Evolutionary conservation across 2,888 invertebrate species (phyloP).

Genomic region (Idaea straminata): DNA sequence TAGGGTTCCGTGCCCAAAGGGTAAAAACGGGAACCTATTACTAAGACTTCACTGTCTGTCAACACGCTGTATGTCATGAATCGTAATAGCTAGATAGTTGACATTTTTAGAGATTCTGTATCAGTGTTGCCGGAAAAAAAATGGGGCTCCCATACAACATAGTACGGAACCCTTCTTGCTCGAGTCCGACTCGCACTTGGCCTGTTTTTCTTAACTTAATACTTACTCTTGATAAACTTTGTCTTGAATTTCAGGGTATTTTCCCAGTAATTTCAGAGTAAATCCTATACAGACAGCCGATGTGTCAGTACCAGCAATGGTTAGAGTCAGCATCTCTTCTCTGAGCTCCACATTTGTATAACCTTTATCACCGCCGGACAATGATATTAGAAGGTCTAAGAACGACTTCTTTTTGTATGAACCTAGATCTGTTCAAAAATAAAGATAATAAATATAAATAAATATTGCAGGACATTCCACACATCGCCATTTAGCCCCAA

Average conservation of each 20-base stretch:
- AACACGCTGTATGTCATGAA: too few species aligned
- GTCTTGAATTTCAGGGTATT: constrained; percentile 72
- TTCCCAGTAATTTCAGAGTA: constrained; percentile 63
- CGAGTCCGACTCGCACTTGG: too few species aligned
- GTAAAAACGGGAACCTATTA: too few species aligned
- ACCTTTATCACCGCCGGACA: constrained; percentile 70
- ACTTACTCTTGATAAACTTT: constrained; percentile 68
- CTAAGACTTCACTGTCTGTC: too few species aligned
- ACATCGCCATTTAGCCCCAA: too few species aligned
- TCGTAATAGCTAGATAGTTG: too few species aligned
- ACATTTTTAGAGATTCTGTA: too few species aligned
- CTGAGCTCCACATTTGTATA: constrained; percentile 76
- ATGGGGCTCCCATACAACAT: too few species aligned
- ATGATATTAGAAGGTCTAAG: constrained; percentile 74
- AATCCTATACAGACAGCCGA: constrained; percentile 68
- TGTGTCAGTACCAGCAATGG: constrained; percentile 79
- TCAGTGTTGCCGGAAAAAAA: too few species aligned
- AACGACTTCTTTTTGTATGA: constrained; percentile 70
- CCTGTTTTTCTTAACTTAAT: not conserved
- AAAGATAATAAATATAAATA: not conserved
- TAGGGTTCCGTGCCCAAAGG: too few species aligned
- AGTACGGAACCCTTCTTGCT: too few species aligned
- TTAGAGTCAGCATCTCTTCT: constrained; percentile 80
- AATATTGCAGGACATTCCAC: too few species aligned
- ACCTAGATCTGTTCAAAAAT: constrained; percentile 44